Evolutionary conservation across 2,888 invertebrate genomes (phyloP).

Genomic region (Diploptera punctata): DNA sequence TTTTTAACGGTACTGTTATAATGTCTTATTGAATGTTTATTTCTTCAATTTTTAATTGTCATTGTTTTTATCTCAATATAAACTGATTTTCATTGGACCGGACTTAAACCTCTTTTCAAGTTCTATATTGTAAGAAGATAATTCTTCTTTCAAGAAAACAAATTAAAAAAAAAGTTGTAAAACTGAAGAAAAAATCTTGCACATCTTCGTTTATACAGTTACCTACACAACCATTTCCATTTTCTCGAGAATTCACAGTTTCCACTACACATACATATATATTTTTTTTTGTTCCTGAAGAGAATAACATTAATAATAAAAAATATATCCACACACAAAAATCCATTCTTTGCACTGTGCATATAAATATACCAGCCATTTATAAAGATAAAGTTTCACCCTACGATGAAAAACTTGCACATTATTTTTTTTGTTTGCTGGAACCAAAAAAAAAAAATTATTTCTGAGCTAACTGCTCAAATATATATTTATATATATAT

Average conservation of each 20-base stretch:
- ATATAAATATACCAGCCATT: constrained; percentile 11
- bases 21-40: constrained; percentile 8
- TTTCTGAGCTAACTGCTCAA: constrained; percentile 14
- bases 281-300: constrained; percentile 9
- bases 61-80: constrained; percentile 17
- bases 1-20: constrained; percentile 1
- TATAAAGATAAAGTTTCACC: not conserved
- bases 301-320: constrained; percentile 25
- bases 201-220: constrained; percentile 6
- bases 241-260: constrained; percentile 10
- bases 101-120: constrained; percentile 27
- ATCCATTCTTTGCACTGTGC: constrained; percentile 15
- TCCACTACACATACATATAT: constrained; percentile 16
- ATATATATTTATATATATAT: constrained; percentile 13
- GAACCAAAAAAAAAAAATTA: constrained; percentile 11
- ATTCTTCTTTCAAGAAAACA: constrained; percentile 7
- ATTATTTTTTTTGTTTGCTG: not conserved
- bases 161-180: not conserved
- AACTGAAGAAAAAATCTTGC: not conserved
- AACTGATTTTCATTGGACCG: constrained; percentile 34
- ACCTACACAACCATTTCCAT: constrained; percentile 7
- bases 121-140: constrained; percentile 17
- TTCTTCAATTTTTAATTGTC: not conserved
- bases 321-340: constrained; percentile 23
- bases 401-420: constrained; percentile 12